Conservation (phyloP, 2,797 vertebrate species). For the Todus mexicanus region DNA sequence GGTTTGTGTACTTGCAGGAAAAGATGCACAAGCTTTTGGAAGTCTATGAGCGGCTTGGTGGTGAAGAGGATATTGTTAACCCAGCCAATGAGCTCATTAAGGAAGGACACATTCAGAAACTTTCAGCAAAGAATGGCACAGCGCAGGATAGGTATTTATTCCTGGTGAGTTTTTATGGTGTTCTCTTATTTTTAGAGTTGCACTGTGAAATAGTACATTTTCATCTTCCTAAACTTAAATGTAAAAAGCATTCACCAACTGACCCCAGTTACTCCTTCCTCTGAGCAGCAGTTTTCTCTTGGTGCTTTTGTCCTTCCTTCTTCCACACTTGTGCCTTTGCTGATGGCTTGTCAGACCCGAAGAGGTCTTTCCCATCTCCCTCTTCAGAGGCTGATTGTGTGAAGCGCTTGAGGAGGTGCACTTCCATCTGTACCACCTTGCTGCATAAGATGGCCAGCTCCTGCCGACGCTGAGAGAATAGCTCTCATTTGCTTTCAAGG, state of each 20-base stretch:
- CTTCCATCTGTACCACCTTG: not conserved
- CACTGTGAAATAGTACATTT: not conserved
- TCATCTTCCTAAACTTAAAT: not conserved
- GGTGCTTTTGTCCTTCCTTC: too few relatives aligned
- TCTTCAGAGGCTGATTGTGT: not conserved
- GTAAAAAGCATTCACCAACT: not conserved
- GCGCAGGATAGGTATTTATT: slow-evolving; percentile 95
- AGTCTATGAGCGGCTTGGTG: slow-evolving; percentile 91
- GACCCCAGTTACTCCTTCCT: not conserved
- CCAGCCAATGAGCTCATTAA: slow-evolving; percentile 97
- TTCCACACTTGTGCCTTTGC: not conserved
- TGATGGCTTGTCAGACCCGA: not conserved
- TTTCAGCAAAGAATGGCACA: slow-evolving; percentile 95
- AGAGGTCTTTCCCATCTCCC: not conserved
- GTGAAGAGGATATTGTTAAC: slow-evolving; percentile 97
- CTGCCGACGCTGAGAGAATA: not conserved
- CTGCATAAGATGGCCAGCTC: not conserved
- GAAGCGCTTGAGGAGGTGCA: rapidly evolving
- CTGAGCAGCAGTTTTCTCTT: not conserved
- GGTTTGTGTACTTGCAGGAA: slow-evolving; percentile 78
- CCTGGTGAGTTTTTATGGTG: slow-evolving; percentile 80
- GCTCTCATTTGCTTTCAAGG: not conserved
- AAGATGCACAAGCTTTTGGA: slow-evolving; percentile 97
- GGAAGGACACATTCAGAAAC: slow-evolving; percentile 95
- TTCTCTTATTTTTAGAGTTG: not conserved